Conservation (phyloP, 1,140 invertebrate species). For the Venustaconcha ellipsiformis region DNA sequence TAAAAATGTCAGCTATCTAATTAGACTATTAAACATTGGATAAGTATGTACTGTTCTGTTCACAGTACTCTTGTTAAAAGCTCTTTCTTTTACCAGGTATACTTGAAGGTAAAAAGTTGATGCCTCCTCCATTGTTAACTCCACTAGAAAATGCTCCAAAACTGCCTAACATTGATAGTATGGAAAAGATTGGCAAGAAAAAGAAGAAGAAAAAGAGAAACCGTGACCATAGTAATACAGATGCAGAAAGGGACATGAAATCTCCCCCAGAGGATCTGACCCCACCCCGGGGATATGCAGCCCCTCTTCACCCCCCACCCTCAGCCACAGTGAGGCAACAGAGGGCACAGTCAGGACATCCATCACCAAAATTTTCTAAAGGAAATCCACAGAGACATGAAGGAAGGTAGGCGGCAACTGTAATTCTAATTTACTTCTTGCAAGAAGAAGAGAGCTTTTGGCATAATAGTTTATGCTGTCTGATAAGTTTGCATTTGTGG, state of each 20-base stretch:
- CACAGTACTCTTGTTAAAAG: no score
- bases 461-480: background rate
- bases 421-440: background rate
- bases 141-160: constrained; percentile 60
- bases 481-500: background rate
- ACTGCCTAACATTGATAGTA: constrained; percentile 39
- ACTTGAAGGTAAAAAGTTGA: constrained; percentile 53
- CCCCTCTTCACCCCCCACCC: constrained; percentile 56
- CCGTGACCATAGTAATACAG: constrained; percentile 43
- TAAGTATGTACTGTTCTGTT: no score
- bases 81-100: constrained; percentile 36
- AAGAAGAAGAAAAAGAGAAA: constrained; percentile 54
- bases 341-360: constrained; percentile 40
- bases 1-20: no score
- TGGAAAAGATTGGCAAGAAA: constrained; percentile 46
- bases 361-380: constrained; percentile 53
- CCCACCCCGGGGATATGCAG: constrained; percentile 55
- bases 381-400: constrained; percentile 52
- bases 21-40: no score
- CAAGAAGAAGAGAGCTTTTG: background rate
- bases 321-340: constrained; percentile 41
- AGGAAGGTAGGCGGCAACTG: constrained; percentile 33
- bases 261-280: constrained; percentile 49
- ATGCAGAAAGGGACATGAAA: constrained; percentile 43
- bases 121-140: constrained; percentile 53